phyloP scores from a whole-genome alignment of 2,888 invertebrate genomes.

The Hyles lineata region DNA sequence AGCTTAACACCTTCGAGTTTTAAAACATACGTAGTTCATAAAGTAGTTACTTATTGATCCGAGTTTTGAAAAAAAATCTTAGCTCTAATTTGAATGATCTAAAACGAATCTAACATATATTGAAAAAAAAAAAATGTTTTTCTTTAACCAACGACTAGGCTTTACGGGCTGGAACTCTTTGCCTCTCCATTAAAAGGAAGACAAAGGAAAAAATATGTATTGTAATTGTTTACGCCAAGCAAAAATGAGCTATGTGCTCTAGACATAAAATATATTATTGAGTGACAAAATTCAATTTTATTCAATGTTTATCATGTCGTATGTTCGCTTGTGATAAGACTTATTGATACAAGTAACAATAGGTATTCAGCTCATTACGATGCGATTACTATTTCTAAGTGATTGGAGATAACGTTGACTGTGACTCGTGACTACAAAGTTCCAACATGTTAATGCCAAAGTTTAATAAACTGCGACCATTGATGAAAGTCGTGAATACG shows the following conservation, averaged over 20 bases:
- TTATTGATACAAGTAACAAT: not conserved
- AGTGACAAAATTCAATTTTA: not conserved
- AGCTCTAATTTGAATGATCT: too few relatives aligned
- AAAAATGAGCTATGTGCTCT: not conserved
- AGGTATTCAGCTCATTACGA: conserved; percentile 1
- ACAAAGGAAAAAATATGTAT: not conserved
- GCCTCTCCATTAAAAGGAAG: too few relatives aligned
- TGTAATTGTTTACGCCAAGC: not conserved
- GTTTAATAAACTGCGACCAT: conserved; percentile 44
- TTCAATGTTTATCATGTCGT: conserved; percentile 6
- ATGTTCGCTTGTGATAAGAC: conserved; percentile 3
- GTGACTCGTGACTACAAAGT: conserved; percentile 8
- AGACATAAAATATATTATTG: not conserved
- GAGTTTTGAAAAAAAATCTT: too few relatives aligned
- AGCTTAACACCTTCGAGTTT: too few relatives aligned
- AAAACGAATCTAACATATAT: too few relatives aligned
- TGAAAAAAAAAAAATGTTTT: too few relatives aligned
- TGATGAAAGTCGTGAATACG: conserved; percentile 42
- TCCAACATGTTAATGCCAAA: conserved; percentile 53
- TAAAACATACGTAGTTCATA: too few relatives aligned
- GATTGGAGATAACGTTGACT: conserved; percentile 11
- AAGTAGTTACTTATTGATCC: too few relatives aligned
- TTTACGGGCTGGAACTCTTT: too few relatives aligned
- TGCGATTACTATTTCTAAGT: not conserved
- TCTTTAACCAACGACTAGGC: too few relatives aligned